Percentiles rank a stretch among this genome's conserved stretches.
Conservation (phyloP, 2,113 vertebrate genomes). For the Psilopsiagon aurifrons region DNA sequence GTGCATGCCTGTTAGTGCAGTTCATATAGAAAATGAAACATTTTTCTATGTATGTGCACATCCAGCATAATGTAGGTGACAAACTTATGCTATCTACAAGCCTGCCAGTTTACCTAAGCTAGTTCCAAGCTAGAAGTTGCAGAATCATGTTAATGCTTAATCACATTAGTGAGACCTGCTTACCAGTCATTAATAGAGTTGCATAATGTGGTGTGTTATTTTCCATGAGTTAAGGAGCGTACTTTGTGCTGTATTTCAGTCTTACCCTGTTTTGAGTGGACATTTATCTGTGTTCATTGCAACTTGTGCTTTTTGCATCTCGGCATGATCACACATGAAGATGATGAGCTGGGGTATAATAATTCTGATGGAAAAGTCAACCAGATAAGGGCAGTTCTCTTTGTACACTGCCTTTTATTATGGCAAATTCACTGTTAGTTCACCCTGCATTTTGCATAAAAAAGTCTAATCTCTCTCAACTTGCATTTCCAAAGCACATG, state of each 20-base stretch:
- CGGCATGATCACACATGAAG: rapidly evolving
- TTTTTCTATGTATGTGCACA: not conserved
- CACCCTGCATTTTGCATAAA: not conserved
- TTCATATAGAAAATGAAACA: not conserved
- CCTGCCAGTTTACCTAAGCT: not conserved
- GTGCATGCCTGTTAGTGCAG: not conserved
- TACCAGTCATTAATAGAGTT: not conserved
- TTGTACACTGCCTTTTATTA: not conserved
- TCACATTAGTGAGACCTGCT: not conserved
- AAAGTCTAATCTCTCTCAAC: not conserved
- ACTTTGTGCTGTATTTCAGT: not conserved
- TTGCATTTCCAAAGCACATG: not conserved
- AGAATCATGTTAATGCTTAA: rapidly evolving
- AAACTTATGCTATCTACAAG: rapidly evolving
- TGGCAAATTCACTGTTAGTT: not conserved
- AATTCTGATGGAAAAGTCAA: not conserved
- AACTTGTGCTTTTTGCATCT: not conserved
- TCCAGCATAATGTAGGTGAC: not conserved
- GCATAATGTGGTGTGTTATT: not conserved
- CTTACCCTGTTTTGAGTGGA: not conserved
- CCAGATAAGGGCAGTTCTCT: not conserved
- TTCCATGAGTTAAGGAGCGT: not conserved
- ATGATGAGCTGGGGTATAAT: not conserved
- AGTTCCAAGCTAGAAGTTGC: not conserved
- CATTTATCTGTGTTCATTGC: not conserved